A percentile compares a stretch with the other conserved stretches of the same genome.
These are phyloP conservation scores for Falco berigora DNA, from an alignment of 2,797 vertebrate genomes.

Conservation along the genomic window DNA sequence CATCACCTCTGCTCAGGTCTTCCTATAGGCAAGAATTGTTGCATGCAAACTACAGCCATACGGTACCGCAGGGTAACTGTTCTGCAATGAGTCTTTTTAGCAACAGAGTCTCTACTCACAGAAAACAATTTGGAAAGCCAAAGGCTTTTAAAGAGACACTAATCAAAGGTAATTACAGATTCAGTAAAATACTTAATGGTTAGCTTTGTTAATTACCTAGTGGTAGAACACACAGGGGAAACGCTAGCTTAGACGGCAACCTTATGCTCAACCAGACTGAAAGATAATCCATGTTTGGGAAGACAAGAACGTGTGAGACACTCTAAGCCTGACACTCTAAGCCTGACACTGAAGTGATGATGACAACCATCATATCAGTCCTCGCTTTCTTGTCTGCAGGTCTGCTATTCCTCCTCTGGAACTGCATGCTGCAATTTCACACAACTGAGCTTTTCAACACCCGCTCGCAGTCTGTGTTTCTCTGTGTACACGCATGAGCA, in stretches of 20 bases:
- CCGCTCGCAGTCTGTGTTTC: background rate
- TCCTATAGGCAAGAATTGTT: background rate
- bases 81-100: background rate
- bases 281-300: background rate
- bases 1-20: background rate
- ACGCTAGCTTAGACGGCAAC: background rate
- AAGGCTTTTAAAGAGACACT: background rate
- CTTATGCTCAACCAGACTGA: background rate
- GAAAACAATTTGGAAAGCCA: background rate
- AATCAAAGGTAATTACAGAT: background rate
- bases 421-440: background rate
- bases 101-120: background rate
- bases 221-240: background rate
- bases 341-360: background rate
- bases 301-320: background rate
- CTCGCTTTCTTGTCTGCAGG: background rate
- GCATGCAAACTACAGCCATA: background rate
- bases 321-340: background rate
- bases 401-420: background rate
- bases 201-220: background rate
- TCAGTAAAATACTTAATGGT: background rate
- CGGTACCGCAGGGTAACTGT: background rate
- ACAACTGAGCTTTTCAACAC: background rate
- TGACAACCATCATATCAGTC: background rate
- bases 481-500: rapidly evolving